Evolutionary conservation across 2,113 vertebrate genomes (phyloP).

Genomic region (Rhinogobius similis): DNA sequence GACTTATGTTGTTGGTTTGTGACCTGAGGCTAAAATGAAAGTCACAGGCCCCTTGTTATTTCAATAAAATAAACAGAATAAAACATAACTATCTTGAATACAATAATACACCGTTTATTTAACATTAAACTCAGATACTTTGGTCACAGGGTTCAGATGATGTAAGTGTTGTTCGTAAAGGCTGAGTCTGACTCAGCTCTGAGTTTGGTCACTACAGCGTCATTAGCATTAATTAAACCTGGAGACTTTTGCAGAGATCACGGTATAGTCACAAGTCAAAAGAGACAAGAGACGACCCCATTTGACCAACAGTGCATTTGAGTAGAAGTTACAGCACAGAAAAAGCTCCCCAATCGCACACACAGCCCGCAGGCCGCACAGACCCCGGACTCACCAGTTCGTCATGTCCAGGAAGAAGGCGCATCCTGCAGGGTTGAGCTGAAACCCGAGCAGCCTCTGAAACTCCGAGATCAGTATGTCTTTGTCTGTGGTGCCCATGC

Average conservation of each 20-base stretch:
- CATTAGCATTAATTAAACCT: constrained; percentile 34
- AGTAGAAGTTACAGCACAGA: background rate
- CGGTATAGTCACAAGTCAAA: background rate
- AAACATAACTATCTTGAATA: background rate
- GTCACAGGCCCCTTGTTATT: background rate
- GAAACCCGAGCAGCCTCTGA: constrained; percentile 92
- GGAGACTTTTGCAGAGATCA: constrained; percentile 25
- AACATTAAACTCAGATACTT: background rate
- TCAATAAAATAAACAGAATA: background rate
- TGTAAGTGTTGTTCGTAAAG: background rate
- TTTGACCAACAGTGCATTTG: background rate
- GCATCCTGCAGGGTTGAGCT: constrained; percentile 94
- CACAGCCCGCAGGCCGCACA: constrained; percentile 58
- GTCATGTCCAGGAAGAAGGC: constrained; percentile 98
- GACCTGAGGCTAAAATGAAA: constrained; percentile 9
- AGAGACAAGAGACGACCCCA: background rate
- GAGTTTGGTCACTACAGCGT: constrained; percentile 56
- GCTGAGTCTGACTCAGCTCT: constrained; percentile 56
- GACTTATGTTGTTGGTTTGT: background rate
- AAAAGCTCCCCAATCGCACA: background rate
- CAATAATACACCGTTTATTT: background rate
- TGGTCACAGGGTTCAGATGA: background rate
- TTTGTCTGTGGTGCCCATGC: constrained; percentile 93
- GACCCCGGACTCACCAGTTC: constrained; percentile 89
- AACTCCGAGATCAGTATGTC: constrained; percentile 94